These are phyloP conservation scores for Catharus minimus DNA, from an alignment of 2,113 vertebrate genomes.

Conservation along the genomic window DNA sequence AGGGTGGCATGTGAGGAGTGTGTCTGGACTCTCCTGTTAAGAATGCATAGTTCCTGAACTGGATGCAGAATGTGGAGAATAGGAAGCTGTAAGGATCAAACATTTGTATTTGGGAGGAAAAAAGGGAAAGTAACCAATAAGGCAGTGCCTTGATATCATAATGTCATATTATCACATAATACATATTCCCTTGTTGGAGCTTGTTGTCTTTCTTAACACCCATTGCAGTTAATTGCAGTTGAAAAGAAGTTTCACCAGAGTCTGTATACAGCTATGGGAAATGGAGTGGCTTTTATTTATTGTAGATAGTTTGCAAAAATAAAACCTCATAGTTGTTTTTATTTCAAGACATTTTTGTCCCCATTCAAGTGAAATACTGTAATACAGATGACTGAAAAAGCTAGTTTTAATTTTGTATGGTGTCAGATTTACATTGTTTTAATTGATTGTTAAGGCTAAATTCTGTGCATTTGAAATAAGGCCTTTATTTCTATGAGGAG, in stretches of 20 bases:
- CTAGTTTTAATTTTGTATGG: neutral
- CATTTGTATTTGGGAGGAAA: neutral
- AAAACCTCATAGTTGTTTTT: neutral
- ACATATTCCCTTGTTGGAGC: neutral
- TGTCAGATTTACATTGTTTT: neutral
- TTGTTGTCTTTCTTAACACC: neutral
- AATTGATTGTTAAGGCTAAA: neutral
- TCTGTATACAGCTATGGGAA: neutral
- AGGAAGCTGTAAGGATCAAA: neutral
- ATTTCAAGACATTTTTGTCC: neutral
- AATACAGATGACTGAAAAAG: neutral
- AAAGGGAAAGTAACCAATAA: neutral
- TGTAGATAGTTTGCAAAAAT: neutral
- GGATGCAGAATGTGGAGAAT: neutral
- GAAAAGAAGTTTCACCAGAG: neutral
- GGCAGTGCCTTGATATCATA: neutral
- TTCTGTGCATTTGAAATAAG: neutral
- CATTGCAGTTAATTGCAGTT: neutral
- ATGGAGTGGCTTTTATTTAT: neutral
- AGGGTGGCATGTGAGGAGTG: neutral
- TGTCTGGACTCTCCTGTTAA: neutral
- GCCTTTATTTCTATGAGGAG: neutral
- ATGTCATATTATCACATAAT: neutral
- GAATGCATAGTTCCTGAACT: neutral
- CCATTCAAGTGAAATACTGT: neutral